Evolutionary conservation across 2,797 vertebrate species (phyloP).

Genomic region (Thamnophis elegans): DNA sequence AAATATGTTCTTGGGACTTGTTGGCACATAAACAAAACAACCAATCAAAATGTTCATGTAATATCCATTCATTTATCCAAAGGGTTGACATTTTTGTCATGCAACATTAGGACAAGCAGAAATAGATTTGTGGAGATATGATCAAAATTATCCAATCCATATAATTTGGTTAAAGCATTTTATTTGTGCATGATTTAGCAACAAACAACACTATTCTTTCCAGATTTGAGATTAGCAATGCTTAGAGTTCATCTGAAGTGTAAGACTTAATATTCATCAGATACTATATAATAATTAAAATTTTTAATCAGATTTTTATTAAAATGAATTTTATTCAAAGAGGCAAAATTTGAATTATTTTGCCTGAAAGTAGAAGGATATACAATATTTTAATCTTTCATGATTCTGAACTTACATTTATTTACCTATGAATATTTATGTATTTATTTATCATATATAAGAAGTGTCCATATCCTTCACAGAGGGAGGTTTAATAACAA

Average conservation of each 20-base stretch:
- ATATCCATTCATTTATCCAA: background rate
- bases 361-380: background rate
- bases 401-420: background rate
- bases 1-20: background rate
- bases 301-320: background rate
- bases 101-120: background rate
- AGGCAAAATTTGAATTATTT: background rate
- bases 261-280: background rate
- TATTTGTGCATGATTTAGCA: background rate
- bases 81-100: background rate
- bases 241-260: background rate
- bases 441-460: too few relatives aligned
- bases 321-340: background rate
- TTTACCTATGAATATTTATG: background rate
- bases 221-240: background rate
- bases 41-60: background rate
- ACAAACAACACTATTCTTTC: background rate
- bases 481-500: background rate
- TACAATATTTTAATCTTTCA: background rate
- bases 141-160: background rate
- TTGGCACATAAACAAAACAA: background rate
- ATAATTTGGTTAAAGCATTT: background rate
- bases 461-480: background rate
- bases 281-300: background rate
- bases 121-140: background rate